Conservation (phyloP, 2,888 invertebrate genomes). For the Catotricha subobsoleta region DNA sequence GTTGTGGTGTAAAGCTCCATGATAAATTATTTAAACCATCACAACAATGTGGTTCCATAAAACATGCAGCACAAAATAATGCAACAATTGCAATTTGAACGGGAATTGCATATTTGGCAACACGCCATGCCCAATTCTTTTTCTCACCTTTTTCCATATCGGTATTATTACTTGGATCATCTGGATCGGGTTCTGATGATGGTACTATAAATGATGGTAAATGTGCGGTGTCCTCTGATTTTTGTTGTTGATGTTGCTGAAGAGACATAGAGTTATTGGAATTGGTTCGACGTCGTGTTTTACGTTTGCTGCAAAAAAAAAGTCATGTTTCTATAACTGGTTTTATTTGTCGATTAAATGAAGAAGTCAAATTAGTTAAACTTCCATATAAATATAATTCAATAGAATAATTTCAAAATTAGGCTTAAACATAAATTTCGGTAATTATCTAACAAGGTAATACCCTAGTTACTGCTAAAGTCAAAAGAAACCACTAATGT, state of each 20-base stretch:
- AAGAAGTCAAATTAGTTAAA: too few relatives aligned
- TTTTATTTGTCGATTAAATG: neutral
- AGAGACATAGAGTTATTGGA: neutral
- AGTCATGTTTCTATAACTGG: neutral
- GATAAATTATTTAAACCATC: constrained; percentile 54
- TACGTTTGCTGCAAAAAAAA: constrained; percentile 7
- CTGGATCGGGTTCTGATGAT: constrained; percentile 14
- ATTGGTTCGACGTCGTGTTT: constrained; percentile 2
- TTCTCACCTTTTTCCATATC: constrained; percentile 15
- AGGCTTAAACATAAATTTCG: too few relatives aligned
- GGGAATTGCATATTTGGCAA: constrained; percentile 47
- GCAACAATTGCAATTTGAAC: constrained; percentile 52
- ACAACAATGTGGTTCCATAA: constrained; percentile 56
- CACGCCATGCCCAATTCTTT: constrained; percentile 41
- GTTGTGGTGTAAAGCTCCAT: constrained; percentile 51
- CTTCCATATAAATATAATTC: too few relatives aligned
- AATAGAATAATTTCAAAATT: too few relatives aligned
- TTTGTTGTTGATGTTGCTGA: neutral
- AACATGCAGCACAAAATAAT: constrained; percentile 48
- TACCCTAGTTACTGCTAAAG: too few relatives aligned
- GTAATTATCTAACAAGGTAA: too few relatives aligned
- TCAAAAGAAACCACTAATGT: too few relatives aligned
- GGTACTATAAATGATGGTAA: neutral
- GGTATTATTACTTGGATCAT: constrained; percentile 14
- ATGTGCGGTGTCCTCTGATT: neutral